Evolutionary conservation across 2,797 vertebrate genomes (phyloP).

Genomic region (Masticophis lateralis): DNA sequence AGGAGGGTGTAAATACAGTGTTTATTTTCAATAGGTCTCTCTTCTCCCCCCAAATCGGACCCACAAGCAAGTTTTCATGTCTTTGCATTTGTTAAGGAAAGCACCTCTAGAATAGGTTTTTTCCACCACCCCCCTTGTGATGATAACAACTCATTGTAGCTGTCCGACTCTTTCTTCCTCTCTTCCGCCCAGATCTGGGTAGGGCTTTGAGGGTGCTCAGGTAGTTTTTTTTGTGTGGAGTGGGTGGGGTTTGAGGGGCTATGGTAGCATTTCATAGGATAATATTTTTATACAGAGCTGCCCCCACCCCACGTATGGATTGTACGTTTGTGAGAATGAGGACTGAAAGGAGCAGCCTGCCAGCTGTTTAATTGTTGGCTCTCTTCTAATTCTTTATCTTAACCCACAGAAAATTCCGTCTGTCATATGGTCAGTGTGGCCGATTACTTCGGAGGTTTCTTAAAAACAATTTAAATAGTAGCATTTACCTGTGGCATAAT

Average conservation of each 20-base stretch:
- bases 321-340: background rate
- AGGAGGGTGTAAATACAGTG: conserved; percentile 69
- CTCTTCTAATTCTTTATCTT: too few relatives aligned
- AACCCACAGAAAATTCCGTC: background rate
- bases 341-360: background rate
- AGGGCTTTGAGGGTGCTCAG: conserved; percentile 29
- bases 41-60: conserved; percentile 29
- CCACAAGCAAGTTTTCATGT: conserved; percentile 53
- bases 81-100: conserved; percentile 62
- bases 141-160: background rate
- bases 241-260: background rate
- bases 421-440: background rate
- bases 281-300: background rate
- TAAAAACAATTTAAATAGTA: background rate
- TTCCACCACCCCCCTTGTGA: background rate
- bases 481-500: background rate
- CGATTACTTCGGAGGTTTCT: background rate
- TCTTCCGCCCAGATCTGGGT: background rate
- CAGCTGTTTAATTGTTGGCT: background rate
- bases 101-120: conserved; percentile 40
- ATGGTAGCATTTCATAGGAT: background rate
- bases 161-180: background rate
- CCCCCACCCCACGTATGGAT: background rate
- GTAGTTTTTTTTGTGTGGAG: conserved; percentile 15
- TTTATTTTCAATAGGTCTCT: conserved; percentile 64